These are phyloP conservation scores for Eupeodes luniger DNA, from an alignment of 2,888 invertebrate genomes.

Conservation along the genomic window DNA sequence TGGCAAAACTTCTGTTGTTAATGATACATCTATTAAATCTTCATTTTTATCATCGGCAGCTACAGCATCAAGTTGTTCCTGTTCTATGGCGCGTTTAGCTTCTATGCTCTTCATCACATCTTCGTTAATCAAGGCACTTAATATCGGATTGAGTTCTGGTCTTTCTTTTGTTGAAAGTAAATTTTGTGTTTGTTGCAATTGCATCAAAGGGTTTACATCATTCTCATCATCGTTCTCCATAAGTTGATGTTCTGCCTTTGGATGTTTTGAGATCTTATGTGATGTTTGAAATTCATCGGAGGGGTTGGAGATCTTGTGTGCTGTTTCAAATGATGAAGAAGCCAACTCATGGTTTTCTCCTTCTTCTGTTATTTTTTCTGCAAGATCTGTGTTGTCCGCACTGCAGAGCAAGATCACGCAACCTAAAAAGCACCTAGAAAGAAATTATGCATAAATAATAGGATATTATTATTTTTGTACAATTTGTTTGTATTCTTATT, in stretches of 20 bases:
- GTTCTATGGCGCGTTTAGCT: conserved; percentile 83
- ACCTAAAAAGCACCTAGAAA: conserved; percentile 79
- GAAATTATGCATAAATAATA: background rate
- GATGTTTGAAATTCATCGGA: conserved; percentile 82
- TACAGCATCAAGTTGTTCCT: conserved; percentile 80
- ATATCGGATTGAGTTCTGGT: conserved; percentile 83
- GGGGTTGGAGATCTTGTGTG: conserved; percentile 86
- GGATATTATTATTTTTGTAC: too few species aligned
- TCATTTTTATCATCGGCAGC: conserved; percentile 77
- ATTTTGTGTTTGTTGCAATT: conserved; percentile 80
- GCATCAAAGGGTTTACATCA: conserved; percentile 77
- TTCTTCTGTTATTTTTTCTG: conserved; percentile 15
- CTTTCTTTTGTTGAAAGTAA: conserved; percentile 83
- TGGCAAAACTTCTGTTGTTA: conserved; percentile 28
- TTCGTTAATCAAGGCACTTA: conserved; percentile 85
- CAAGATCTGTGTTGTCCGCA: conserved; percentile 70
- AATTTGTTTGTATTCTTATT: too few species aligned
- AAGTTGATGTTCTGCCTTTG: conserved; percentile 56
- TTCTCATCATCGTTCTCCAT: conserved; percentile 75
- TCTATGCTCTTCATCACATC: conserved; percentile 85
- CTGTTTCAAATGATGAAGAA: conserved; percentile 86
- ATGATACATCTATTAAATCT: background rate
- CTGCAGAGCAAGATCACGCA: conserved; percentile 79
- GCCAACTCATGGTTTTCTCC: conserved; percentile 61
- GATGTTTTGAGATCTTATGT: conserved; percentile 80